These are phyloP conservation scores for Asteroscopus sphinx DNA, from an alignment of 2,888 invertebrate species.

Conservation along the genomic window DNA sequence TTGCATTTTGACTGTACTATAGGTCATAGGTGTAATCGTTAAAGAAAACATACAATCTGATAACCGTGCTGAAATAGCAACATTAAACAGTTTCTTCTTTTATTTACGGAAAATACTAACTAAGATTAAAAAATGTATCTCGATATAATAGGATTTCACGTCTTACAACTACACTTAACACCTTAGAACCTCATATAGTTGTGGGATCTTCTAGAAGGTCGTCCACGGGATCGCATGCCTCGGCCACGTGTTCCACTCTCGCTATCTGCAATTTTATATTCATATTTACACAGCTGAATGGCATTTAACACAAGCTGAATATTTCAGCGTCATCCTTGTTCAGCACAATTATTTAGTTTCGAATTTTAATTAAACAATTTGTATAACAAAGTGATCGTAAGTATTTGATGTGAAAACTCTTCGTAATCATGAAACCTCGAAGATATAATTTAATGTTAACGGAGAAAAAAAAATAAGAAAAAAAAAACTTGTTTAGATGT, in stretches of 20 bases:
- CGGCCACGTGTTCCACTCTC: slow-evolving; percentile 84
- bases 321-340: slow-evolving; percentile 17
- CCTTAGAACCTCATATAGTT: slow-evolving; percentile 79
- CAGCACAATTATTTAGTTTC: slow-evolving; percentile 32
- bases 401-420: too few relatives aligned
- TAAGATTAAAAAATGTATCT: slow-evolving; percentile 26
- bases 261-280: slow-evolving; percentile 73
- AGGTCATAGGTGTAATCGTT: too few relatives aligned
- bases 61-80: slow-evolving; percentile 28
- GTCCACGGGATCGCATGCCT: slow-evolving; percentile 79
- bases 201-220: slow-evolving; percentile 78
- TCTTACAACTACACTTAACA: slow-evolving; percentile 41
- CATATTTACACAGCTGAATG: slow-evolving; percentile 46
- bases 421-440: too few relatives aligned
- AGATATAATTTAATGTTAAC: too few relatives aligned
- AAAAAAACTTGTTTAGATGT: too few relatives aligned
- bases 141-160: slow-evolving; percentile 32
- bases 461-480: too few relatives aligned
- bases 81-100: slow-evolving; percentile 9
- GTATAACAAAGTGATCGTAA: too few relatives aligned
- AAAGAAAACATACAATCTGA: too few relatives aligned
- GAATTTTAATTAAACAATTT: background rate
- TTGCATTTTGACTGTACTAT: too few relatives aligned
- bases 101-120: slow-evolving; percentile 21
- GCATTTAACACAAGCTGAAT: slow-evolving; percentile 10